phyloP scores from a whole-genome alignment of 1,140 invertebrate species.

The Drosophila paulistorum region DNA sequence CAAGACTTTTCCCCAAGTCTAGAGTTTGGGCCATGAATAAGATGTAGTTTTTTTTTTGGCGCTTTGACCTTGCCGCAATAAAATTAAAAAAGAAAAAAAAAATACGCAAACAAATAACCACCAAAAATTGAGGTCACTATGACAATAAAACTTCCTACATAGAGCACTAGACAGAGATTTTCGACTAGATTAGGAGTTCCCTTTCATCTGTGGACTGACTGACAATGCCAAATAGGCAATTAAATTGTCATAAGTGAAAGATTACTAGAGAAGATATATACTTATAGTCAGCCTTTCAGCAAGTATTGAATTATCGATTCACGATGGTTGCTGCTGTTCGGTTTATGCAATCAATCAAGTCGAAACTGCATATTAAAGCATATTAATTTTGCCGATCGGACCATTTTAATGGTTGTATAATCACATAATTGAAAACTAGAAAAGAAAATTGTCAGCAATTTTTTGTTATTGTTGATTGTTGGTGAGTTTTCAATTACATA shows the following conservation, averaged over 20 bases:
- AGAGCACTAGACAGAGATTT: conserved; percentile 9
- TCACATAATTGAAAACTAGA: conserved; percentile 12
- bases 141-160: conserved; percentile 27
- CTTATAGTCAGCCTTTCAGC: neutral
- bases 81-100: neutral
- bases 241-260: conserved; percentile 24
- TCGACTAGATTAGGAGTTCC: conserved; percentile 11
- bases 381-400: conserved; percentile 3
- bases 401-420: conserved; percentile 11
- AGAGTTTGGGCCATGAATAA: conserved; percentile 12
- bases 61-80: conserved; percentile 15
- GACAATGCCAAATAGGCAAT: conserved; percentile 26
- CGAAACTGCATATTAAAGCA: conserved; percentile 16
- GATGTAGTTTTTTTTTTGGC: neutral
- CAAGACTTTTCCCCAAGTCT: conserved; percentile 21
- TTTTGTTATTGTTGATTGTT: neutral
- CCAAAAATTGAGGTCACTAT: conserved; percentile 21
- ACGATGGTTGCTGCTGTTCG: neutral
- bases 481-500: conserved; percentile 14
- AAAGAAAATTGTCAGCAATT: conserved; percentile 21
- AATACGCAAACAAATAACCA: conserved; percentile 4
- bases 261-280: neutral
- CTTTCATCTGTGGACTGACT: conserved; percentile 11
- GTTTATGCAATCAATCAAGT: conserved; percentile 9
- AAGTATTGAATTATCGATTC: neutral